Evolutionary conservation across 2,888 invertebrate species (phyloP).

Genomic region (Capitulum mitella): DNA sequence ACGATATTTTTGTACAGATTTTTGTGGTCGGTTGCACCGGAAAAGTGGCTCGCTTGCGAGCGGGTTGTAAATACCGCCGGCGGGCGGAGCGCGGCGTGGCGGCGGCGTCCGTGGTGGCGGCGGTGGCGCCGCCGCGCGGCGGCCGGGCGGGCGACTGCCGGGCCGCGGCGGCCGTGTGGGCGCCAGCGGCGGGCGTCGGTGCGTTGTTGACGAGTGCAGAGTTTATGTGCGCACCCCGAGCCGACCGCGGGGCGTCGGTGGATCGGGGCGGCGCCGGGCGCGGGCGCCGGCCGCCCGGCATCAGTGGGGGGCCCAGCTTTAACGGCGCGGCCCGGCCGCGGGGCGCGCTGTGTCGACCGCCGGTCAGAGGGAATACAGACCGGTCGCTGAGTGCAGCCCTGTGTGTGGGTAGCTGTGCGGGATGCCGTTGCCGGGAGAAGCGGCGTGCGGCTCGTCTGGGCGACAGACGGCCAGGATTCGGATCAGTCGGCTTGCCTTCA

Average conservation of each 20-base stretch:
- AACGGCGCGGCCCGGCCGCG: not conserved
- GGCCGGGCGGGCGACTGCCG: not conserved
- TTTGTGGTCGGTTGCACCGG: not conserved
- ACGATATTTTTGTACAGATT: conserved; percentile 21
- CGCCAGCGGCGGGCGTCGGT: not conserved
- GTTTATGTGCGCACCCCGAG: not conserved
- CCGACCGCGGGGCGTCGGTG: not conserved
- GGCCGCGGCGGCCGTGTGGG: not conserved
- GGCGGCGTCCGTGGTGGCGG: not conserved
- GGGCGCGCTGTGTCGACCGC: not conserved
- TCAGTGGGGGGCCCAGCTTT: not conserved
- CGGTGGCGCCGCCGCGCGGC: not conserved
- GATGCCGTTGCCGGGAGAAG: too few relatives aligned
- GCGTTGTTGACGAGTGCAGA: conserved; percentile 14
- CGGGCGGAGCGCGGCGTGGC: not conserved
- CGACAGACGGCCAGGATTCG: too few relatives aligned
- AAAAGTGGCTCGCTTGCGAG: not conserved
- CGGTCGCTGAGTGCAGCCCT: not conserved
- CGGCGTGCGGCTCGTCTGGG: too few relatives aligned
- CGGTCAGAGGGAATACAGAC: conserved; percentile 2
- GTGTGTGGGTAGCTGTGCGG: too few relatives aligned
- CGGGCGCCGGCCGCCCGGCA: not conserved
- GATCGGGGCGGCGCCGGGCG: not conserved
- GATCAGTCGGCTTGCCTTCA: too few relatives aligned
- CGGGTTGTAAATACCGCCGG: not conserved